Percentiles rank a stretch among this genome's conserved stretches.
Evolutionary conservation across 2,113 vertebrate species (phyloP).

Genomic region (Polypterus bichir): DNA sequence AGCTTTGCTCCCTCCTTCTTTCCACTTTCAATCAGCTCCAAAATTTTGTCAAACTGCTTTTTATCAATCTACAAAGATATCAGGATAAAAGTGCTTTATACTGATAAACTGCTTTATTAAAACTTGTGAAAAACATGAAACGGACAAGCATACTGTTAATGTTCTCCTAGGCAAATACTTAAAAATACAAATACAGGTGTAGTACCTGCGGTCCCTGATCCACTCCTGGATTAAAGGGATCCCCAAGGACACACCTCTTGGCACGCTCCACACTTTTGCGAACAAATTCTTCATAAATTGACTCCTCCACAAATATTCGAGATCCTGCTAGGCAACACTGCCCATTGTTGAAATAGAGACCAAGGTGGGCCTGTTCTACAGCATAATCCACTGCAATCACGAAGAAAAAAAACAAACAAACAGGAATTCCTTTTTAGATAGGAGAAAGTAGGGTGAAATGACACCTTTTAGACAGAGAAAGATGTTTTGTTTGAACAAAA

Average conservation of each 20-base stretch:
- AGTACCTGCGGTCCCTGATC: constrained; percentile 71
- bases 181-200: neutral
- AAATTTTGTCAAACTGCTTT: constrained; percentile 64
- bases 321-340: constrained; percentile 76
- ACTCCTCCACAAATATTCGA: constrained; percentile 75
- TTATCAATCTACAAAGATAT: constrained; percentile 59
- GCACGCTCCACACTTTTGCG: constrained; percentile 54
- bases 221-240: constrained; percentile 53
- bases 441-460: neutral
- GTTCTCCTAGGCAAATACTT: no score
- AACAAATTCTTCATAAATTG: constrained; percentile 72
- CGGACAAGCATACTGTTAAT: no score
- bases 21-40: constrained; percentile 72
- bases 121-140: no score
- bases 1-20: constrained; percentile 74
- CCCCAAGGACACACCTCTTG: constrained; percentile 59
- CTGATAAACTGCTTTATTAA: no score
- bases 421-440: neutral
- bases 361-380: constrained; percentile 61
- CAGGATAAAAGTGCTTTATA: neutral
- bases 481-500: no score
- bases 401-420: neutral
- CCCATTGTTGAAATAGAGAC: constrained; percentile 76
- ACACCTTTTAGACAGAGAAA: neutral
- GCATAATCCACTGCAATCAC: constrained; percentile 57